phyloP scores from a whole-genome alignment of 2,113 vertebrate species.

The Hemibagrus wyckioides region DNA sequence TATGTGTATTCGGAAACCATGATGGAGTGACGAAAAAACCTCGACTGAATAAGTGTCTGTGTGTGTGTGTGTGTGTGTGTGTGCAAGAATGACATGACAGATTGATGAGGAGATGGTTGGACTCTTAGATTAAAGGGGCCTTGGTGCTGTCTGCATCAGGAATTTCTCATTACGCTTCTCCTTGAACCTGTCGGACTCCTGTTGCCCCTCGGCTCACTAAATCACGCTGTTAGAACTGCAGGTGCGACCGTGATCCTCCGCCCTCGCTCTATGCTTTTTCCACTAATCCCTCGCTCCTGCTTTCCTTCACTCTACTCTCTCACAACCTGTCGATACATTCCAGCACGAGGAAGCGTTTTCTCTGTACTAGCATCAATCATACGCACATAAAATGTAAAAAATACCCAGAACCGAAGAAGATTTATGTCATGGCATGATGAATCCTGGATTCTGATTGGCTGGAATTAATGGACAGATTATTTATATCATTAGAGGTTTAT shows the following conservation, averaged over 20 bases:
- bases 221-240: constrained; percentile 75
- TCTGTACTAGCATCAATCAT: not conserved
- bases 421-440: not conserved
- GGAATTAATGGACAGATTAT: too few relatives aligned
- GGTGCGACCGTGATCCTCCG: constrained; percentile 72
- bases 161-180: constrained; percentile 82
- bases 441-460: not conserved
- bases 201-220: constrained; percentile 70
- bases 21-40: constrained; percentile 34
- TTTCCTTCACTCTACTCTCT: not conserved
- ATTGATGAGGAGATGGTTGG: constrained; percentile 60
- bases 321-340: not conserved
- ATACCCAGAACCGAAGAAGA: not conserved
- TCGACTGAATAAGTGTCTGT: constrained; percentile 2
- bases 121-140: constrained; percentile 59
- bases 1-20: constrained; percentile 37
- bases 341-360: not conserved
- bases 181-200: constrained; percentile 78
- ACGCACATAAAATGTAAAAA: not conserved
- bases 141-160: constrained; percentile 73
- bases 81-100: constrained; percentile 52
- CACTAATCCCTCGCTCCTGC: not conserved
- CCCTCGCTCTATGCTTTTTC: constrained; percentile 11
- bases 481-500: too few relatives aligned
- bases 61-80: constrained; percentile 4